A percentile compares a stretch with the other conserved stretches of the same genome.
These are phyloP conservation scores for Drosophila baimaii DNA, from an alignment of 1,140 invertebrate species.

Conservation along the genomic window DNA sequence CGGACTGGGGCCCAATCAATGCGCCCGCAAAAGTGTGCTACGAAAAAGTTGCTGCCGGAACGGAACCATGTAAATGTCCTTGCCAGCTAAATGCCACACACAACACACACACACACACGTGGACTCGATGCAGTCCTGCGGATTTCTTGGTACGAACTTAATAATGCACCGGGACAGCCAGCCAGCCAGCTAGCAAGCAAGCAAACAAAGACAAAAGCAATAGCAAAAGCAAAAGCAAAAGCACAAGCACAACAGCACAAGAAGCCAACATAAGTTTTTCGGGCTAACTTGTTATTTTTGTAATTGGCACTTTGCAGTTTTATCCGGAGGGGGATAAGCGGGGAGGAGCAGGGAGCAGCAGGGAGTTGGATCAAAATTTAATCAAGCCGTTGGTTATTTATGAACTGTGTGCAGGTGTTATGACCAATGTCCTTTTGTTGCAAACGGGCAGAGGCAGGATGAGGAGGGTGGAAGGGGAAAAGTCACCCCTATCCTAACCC, in stretches of 20 bases:
- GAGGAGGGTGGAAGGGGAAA: too few species aligned
- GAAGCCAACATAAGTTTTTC: conserved; percentile 51
- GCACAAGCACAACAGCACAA: background rate
- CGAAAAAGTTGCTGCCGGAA: conserved; percentile 59
- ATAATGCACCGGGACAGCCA: conserved; percentile 44
- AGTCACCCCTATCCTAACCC: background rate
- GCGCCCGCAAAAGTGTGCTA: conserved; percentile 70
- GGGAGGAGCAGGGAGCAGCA: background rate
- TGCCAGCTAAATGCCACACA: conserved; percentile 45
- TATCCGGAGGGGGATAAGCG: too few species aligned
- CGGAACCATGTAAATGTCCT: conserved; percentile 57
- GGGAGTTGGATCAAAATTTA: conserved; percentile 31
- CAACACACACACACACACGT: conserved; percentile 1
- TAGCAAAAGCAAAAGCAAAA: conserved; percentile 1
- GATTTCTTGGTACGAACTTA: conserved; percentile 49
- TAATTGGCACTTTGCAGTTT: conserved; percentile 71
- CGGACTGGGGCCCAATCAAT: conserved; percentile 32
- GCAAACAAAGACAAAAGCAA: background rate
- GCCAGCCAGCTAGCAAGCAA: conserved; percentile 13
- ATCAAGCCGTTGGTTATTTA: conserved; percentile 53
- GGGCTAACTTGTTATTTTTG: conserved; percentile 69
- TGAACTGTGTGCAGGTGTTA: conserved; percentile 43
- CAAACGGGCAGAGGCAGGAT: background rate
- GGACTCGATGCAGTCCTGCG: conserved; percentile 19
- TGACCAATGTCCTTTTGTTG: conserved; percentile 43